Evolutionary conservation across 2,113 vertebrate species (phyloP).

Genomic region (Oreotragus oreotragus): DNA sequence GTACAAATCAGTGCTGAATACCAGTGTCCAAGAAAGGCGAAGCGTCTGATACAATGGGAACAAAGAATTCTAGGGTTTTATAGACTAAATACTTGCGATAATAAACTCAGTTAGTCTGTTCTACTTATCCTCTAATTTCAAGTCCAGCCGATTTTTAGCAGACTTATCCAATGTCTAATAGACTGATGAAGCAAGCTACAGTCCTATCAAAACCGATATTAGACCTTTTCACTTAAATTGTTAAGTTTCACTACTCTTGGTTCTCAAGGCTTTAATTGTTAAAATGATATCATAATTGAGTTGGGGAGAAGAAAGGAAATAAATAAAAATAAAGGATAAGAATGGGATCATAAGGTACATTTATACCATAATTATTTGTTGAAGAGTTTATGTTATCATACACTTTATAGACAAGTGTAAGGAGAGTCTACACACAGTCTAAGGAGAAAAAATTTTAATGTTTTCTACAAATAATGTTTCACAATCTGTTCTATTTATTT

Average conservation of each 20-base stretch:
- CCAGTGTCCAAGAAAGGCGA: neutral
- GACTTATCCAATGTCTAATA: neutral
- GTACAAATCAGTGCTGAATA: neutral
- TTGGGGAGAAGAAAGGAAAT: neutral
- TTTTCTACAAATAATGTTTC: conserved; percentile 13
- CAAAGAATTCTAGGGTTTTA: neutral
- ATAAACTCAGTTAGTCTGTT: neutral
- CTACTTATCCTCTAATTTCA: neutral
- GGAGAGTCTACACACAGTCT: neutral
- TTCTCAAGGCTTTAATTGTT: conserved; percentile 2
- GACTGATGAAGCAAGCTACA: neutral
- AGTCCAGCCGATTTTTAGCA: neutral
- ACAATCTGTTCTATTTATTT: neutral
- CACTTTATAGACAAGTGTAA: neutral
- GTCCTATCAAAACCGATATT: neutral
- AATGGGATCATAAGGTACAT: neutral
- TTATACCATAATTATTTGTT: neutral
- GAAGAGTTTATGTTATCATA: neutral
- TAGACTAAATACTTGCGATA: neutral
- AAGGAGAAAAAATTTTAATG: neutral
- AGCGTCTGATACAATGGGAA: neutral
- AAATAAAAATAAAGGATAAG: neutral
- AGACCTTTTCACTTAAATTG: neutral
- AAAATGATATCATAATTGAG: neutral
- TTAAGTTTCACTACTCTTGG: neutral